A percentile compares a stretch with the other conserved stretches of the same genome.
phyloP scores from a whole-genome alignment of 1,140 invertebrate genomes.

The Heterodera carotae region DNA sequence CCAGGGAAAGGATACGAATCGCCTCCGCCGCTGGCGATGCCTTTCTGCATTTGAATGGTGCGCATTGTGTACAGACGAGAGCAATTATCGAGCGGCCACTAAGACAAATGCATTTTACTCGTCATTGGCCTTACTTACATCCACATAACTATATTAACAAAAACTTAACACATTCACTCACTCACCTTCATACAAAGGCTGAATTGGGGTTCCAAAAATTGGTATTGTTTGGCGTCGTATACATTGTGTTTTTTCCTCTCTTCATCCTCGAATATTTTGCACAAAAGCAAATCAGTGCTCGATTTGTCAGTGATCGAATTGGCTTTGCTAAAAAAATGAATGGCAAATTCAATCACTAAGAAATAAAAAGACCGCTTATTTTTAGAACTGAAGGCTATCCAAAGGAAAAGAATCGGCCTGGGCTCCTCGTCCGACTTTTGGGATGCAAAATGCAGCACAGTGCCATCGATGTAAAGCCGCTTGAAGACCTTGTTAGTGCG shows the following conservation, averaged over 20 bases:
- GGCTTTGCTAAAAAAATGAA: neutral
- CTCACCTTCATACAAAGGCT: conserved; percentile 34
- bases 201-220: conserved; percentile 36
- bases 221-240: conserved; percentile 2
- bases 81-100: conserved; percentile 38
- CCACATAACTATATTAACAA: no score
- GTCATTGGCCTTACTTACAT: no score
- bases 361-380: conserved; percentile 10
- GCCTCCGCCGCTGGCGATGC: neutral
- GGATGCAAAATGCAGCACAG: conserved; percentile 38
- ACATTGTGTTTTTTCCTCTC: neutral
- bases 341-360: neutral
- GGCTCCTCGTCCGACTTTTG: conserved; percentile 47
- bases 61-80: conserved; percentile 27
- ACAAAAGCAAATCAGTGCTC: conserved; percentile 35
- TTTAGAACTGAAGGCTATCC: conserved; percentile 32
- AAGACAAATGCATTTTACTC: neutral
- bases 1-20: neutral
- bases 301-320: conserved; percentile 29
- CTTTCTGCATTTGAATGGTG: conserved; percentile 20
- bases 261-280: conserved; percentile 38
- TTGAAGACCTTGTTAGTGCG: conserved; percentile 37
- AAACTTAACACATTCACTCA: neutral
- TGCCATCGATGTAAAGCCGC: conserved; percentile 26
- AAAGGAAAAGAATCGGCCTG: conserved; percentile 35